Evolutionary conservation across 2,113 vertebrate genomes (phyloP), one percentile per base, ranked within the genome.

Genomic region (Myodes glareolus): DNA sequence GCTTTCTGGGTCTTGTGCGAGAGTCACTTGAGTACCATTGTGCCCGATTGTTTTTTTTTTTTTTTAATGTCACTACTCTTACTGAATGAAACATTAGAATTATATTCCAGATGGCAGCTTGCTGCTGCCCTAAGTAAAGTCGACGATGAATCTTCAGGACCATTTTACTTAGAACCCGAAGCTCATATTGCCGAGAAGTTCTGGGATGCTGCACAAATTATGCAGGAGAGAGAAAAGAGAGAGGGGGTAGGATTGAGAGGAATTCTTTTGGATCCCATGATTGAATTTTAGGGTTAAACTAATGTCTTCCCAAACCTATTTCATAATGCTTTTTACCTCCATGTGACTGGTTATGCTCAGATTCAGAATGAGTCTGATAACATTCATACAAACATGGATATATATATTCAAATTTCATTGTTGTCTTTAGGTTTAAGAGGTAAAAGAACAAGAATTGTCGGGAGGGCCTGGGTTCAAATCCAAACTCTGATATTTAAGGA

Each of bases 301-400:
- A 45, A 90, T 93, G 73, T 96, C 97, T 97, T 94, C 96, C 89
- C 8, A 1, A 96, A 88, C 75, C 47, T 6, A 82, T 92, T 96
- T 94, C 68, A 90, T 81, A 65, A 93, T 80, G 61, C 23, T 68
- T 94, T 94, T n/a, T 14, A 1, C 5, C 9, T 11, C 39, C 50
- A 85, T 42, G 42, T 94, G 61, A 87, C 65, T 75, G 78, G 65
- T 61, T 86, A 90, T 47, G 21, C 78, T 96, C 31, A 87, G 52
- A 93, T 87, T 93, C 76, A 90, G 52, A 93, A 90, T 81, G 65
- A 21, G 5, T 77, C 50, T 77, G 73, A 88, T 11, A 91, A 61
- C 45, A 81, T 39, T 21, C 50, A 55, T 76, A 9, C 9, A 87
- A 77, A 95, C 42, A 95, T 17, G 19, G 1, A n/a, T n/a, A n/a